Evolutionary conservation across 2,797 vertebrate genomes (phyloP).

Genomic region (Nothura maculosa): DNA sequence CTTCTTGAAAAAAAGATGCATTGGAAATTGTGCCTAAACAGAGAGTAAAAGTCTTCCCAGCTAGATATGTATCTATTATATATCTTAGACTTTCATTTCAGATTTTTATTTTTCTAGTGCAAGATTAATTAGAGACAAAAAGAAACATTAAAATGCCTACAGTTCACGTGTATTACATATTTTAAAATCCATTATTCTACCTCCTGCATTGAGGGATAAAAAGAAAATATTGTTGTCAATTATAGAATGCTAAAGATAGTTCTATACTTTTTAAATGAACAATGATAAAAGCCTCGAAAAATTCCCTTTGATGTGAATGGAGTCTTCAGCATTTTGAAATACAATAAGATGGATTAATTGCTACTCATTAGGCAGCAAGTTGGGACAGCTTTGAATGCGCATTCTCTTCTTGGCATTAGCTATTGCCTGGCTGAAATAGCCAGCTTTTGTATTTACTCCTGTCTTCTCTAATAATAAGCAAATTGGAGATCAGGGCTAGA

Average conservation of each 20-base stretch:
- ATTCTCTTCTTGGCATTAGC: constrained; percentile 89
- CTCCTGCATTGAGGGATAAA: constrained; percentile 45
- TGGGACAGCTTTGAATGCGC: constrained; percentile 89
- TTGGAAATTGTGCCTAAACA: constrained; percentile 13
- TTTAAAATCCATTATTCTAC: constrained; percentile 73
- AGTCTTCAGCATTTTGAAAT: constrained; percentile 89
- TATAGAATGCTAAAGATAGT: constrained; percentile 83
- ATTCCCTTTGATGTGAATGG: constrained; percentile 91
- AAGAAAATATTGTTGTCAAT: constrained; percentile 78
- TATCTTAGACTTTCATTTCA: not conserved
- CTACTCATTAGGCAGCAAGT: constrained; percentile 89
- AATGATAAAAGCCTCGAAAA: constrained; percentile 84
- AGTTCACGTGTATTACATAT: constrained; percentile 41
- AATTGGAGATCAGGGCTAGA: constrained; percentile 93
- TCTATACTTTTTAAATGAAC: constrained; percentile 79
- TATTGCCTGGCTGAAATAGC: constrained; percentile 90
- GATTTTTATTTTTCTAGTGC: constrained; percentile 21
- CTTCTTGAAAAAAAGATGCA: not conserved
- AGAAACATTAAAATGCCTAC: constrained; percentile 57
- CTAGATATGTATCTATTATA: not conserved
- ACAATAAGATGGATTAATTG: constrained; percentile 93
- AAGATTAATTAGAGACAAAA: constrained; percentile 66
- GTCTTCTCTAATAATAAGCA: constrained; percentile 96
- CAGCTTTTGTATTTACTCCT: constrained; percentile 94
- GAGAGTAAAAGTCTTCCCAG: constrained; percentile 36